Evolutionary conservation across 2,113 vertebrate species (phyloP), one percentile per base, ranked within the genome.

Genomic region (Heliornis fulica): DNA sequence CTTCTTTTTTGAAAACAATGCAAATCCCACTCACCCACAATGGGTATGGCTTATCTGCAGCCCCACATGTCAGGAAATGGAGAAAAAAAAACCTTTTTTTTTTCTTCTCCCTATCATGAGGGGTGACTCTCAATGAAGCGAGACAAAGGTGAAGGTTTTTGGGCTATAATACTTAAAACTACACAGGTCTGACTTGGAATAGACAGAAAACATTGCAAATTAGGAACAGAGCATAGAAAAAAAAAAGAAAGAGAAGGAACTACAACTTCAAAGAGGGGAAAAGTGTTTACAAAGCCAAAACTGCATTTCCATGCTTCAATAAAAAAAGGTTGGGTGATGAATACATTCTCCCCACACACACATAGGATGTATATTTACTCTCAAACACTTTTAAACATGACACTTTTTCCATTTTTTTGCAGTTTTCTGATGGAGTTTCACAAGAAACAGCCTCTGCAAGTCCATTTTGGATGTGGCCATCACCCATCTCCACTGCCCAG

Each of bases 141-240:
- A 14, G 5, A 31, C 23, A 57, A 87, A 16, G 16, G 17, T 5
- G 40, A 46, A 45, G 66, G 51, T 31, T 45, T 6, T 7, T 46
- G 34, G 71, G 71, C 43, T 16, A 13, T 34, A 0, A 0, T 1
- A 85, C 13, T 18, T 41, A 10, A 56, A 88, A 36, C 29, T 17
- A 6, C 28, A 29, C 22, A 10, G 43, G 19, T 26, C 63, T 72
- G 43, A 36, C 54, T 19, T 20, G 59, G 68, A 77, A 40, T 0
- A 43, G 25, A 36, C 63, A 40, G 31, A 15, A 46, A 41, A 56
- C n/a, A 31, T 5, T n/a, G 15, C 18, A 71, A 23, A 2, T 23
- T 4, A 22, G 60, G 60, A 59, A 43, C 85, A 85, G 31, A 15
- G 6, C 34, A 54, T 54, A 20, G 4, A 23, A 11, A 31, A 34